Percentiles rank a stretch among this genome's conserved stretches.
Conservation (phyloP, 2,888 invertebrate genomes). For the Dryobota labecula region DNA sequence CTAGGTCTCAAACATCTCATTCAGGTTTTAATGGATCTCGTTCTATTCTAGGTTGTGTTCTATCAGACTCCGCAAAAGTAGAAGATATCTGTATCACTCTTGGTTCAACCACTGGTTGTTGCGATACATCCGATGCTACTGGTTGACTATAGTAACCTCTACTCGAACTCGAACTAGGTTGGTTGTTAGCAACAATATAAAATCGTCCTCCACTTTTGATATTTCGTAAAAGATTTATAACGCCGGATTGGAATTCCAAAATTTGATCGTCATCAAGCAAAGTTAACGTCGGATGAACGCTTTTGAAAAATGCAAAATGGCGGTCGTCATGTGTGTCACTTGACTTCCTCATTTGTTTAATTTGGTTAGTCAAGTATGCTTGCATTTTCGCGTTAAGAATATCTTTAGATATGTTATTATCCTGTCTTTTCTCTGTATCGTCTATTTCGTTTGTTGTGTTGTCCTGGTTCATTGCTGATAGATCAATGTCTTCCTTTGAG, state of each 20-base stretch:
- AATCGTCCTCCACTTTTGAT: conserved; percentile 52
- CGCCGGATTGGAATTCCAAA: conserved; percentile 61
- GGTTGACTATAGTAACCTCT: background rate
- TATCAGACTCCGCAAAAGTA: background rate
- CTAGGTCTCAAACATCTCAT: background rate
- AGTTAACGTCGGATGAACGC: conserved; percentile 54
- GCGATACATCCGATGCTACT: background rate
- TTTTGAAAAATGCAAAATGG: conserved; percentile 49
- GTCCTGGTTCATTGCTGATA: background rate
- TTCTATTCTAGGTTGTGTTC: background rate
- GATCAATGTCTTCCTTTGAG: conserved; percentile 24
- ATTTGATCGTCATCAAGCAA: conserved; percentile 58
- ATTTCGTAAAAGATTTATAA: conserved; percentile 59
- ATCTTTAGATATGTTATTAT: background rate
- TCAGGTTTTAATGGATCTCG: conserved; percentile 18
- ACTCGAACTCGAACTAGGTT: conserved; percentile 1
- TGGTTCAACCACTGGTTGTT: background rate
- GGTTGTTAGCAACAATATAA: background rate
- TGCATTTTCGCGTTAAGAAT: background rate
- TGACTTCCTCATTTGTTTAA: background rate
- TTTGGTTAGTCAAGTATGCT: conserved; percentile 1
- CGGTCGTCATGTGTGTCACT: conserved; percentile 23
- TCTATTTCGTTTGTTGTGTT: conserved; percentile 8
- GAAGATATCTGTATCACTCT: conserved; percentile 10
- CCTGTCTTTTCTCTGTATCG: background rate